These are phyloP conservation scores for Nasua narica DNA, from an alignment of 2,797 vertebrate species.

Conservation along the genomic window DNA sequence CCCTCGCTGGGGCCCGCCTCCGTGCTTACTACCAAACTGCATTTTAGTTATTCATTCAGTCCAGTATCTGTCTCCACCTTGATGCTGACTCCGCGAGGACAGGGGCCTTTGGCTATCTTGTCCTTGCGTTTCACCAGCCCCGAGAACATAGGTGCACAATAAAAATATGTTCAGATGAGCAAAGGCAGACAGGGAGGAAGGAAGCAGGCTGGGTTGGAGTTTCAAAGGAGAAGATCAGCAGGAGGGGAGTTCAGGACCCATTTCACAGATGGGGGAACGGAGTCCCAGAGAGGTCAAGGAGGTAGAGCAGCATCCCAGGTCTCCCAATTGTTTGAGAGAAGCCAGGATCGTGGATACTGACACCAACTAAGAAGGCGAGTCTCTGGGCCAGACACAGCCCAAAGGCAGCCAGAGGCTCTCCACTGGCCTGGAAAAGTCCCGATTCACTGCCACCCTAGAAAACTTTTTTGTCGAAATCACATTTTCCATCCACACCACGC, in stretches of 20 bases:
- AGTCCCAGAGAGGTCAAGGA: not conserved
- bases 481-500: accelerated
- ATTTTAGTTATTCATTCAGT: accelerated
- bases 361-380: not conserved
- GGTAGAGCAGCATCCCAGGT: not conserved
- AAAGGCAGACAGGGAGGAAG: accelerated
- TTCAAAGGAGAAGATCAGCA: not conserved
- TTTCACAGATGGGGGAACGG: not conserved
- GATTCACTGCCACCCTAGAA: not conserved
- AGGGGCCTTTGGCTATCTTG: not conserved
- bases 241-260: accelerated
- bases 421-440: not conserved
- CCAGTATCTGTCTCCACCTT: not conserved
- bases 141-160: not conserved
- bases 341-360: not conserved
- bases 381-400: not conserved
- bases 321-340: not conserved
- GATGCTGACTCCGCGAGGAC: not conserved
- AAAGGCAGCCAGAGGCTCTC: not conserved
- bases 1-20: too few species aligned
- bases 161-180: accelerated
- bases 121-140: not conserved
- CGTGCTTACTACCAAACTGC: not conserved
- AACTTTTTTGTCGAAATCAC: not conserved
- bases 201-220: accelerated